phyloP scores from a whole-genome alignment of 2,888 invertebrate species.

The Ectemnius cavifrons region DNA sequence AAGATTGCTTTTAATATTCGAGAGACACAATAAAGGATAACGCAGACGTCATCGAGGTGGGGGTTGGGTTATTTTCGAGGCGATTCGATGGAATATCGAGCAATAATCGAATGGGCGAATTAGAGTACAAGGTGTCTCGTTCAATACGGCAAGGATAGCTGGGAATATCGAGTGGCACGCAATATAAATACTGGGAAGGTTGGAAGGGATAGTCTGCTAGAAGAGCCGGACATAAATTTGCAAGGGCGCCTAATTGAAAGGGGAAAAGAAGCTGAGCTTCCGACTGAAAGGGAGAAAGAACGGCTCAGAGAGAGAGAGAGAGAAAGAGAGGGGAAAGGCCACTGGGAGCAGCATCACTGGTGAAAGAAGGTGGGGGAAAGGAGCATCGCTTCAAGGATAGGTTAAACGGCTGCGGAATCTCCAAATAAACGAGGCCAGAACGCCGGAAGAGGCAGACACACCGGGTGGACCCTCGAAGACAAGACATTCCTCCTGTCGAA shows the following conservation, averaged over 20 bases:
- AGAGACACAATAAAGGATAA: too few species aligned
- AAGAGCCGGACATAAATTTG: slow-evolving; percentile 75
- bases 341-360: too few species aligned
- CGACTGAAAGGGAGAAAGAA: slow-evolving; percentile 46
- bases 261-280: slow-evolving; percentile 61
- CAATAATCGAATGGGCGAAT: slow-evolving; percentile 35
- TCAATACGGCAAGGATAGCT: slow-evolving; percentile 65
- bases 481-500: slow-evolving; percentile 38
- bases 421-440: slow-evolving; percentile 65
- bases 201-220: not conserved
- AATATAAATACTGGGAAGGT: not conserved
- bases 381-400: slow-evolving; percentile 62
- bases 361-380: slow-evolving; percentile 1
- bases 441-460: slow-evolving; percentile 33
- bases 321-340: slow-evolving; percentile 9
- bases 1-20: not conserved
- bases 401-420: slow-evolving; percentile 72
- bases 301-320: slow-evolving; percentile 17
- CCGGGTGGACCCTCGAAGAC: slow-evolving; percentile 29
- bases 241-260: slow-evolving; percentile 76
- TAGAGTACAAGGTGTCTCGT: slow-evolving; percentile 54
- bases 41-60: not conserved
- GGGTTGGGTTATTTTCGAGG: slow-evolving; percentile 26
- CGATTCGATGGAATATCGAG: slow-evolving; percentile 44
- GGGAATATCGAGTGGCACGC: slow-evolving; percentile 70